Percentiles rank a stretch among this genome's conserved stretches.
phyloP scores from a whole-genome alignment of 2,888 invertebrate species.

The Himalopsyche kuldschensis region DNA sequence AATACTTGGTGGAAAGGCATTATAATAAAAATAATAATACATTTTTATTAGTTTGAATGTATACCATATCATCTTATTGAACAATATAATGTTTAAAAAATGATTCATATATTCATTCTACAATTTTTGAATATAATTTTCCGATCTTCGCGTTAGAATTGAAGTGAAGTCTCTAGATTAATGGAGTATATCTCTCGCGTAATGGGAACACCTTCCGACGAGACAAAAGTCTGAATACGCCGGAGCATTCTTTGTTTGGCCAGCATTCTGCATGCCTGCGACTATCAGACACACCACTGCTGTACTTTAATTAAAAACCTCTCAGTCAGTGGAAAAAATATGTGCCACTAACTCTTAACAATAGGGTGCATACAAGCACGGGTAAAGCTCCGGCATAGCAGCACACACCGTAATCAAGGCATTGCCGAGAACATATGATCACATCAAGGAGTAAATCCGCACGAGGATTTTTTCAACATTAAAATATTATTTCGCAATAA shows the following conservation, averaged over 20 bases:
- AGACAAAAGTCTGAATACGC: not conserved
- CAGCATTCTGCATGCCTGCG: not conserved
- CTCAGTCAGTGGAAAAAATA: not conserved
- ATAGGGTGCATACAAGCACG: not conserved
- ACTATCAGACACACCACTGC: not conserved
- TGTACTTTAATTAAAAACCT: not conserved
- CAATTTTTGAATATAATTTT: too few relatives aligned
- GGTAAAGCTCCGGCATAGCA: not conserved
- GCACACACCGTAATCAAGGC: not conserved
- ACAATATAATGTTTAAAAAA: too few relatives aligned
- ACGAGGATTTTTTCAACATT: not conserved
- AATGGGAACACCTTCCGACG: too few relatives aligned
- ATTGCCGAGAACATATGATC: not conserved
- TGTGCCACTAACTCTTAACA: not conserved
- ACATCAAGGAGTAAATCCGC: not conserved
- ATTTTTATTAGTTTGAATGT: too few relatives aligned
- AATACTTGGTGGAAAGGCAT: too few relatives aligned
- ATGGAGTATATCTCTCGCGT: too few relatives aligned
- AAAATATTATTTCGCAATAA: not conserved
- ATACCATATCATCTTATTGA: too few relatives aligned
- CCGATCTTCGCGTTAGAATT: too few relatives aligned
- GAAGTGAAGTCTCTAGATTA: too few relatives aligned
- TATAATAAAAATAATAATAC: too few relatives aligned
- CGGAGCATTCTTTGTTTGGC: not conserved
- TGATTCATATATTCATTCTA: too few relatives aligned